These are phyloP conservation scores for Heliconius cydno DNA, from an alignment of 2,888 invertebrate genomes.

Conservation along the genomic window DNA sequence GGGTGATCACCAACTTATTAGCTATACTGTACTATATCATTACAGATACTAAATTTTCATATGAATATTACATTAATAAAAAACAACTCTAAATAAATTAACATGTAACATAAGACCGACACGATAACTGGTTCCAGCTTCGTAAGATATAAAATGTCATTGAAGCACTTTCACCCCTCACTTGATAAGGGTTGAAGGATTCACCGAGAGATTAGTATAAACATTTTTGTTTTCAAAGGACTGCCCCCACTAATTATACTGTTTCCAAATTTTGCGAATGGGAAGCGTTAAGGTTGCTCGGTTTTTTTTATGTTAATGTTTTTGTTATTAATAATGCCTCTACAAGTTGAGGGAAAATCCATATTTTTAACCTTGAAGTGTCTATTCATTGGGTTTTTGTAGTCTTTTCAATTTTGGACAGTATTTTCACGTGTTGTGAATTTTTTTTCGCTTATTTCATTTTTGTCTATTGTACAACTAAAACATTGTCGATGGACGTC, in stretches of 20 bases:
- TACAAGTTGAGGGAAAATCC: neutral
- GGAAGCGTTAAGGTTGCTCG: neutral
- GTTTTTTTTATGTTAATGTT: neutral
- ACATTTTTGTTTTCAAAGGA: conserved; percentile 14
- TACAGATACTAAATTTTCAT: neutral
- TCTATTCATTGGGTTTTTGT: neutral
- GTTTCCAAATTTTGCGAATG: neutral
- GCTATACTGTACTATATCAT: too few species aligned
- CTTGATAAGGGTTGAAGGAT: conserved; percentile 26
- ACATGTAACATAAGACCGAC: neutral
- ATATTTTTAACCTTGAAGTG: neutral
- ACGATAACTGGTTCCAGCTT: neutral
- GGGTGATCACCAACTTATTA: too few species aligned
- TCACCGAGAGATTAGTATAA: conserved; percentile 12
- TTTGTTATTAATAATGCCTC: neutral
- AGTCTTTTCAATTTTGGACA: neutral
- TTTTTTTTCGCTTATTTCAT: neutral
- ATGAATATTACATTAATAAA: neutral
- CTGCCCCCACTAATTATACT: neutral
- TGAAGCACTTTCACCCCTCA: conserved; percentile 8
- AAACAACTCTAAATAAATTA: neutral
- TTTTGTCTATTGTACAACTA: neutral
- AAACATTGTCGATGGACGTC: too few species aligned
- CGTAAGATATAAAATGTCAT: conserved; percentile 14
- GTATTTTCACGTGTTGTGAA: neutral